phyloP scores from a whole-genome alignment of 2,888 invertebrate species.

The Podotricha telesiphe region DNA sequence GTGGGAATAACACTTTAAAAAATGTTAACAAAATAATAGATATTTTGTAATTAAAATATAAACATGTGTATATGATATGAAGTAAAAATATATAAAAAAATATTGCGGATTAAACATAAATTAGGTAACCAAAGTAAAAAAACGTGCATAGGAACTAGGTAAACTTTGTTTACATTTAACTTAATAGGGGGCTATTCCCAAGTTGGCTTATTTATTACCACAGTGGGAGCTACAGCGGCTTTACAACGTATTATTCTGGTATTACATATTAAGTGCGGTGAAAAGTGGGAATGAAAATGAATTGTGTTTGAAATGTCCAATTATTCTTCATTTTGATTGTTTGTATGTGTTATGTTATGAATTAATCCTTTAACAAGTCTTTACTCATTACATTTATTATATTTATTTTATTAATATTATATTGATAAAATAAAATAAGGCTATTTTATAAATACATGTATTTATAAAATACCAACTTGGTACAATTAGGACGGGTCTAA shows the following conservation, averaged over 20 bases:
- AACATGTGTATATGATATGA: neutral
- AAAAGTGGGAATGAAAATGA: slow-evolving; percentile 30
- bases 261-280: slow-evolving; percentile 33
- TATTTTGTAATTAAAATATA: no score
- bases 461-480: no score
- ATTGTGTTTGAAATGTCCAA: slow-evolving; percentile 15
- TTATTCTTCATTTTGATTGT: slow-evolving; percentile 18
- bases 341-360: neutral
- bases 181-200: slow-evolving; percentile 40
- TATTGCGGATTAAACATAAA: neutral
- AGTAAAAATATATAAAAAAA: neutral
- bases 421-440: no score
- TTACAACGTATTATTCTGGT: slow-evolving; percentile 33
- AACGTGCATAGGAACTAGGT: slow-evolving; percentile 28
- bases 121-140: slow-evolving; percentile 32
- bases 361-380: no score
- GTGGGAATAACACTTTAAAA: no score
- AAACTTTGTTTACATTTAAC: slow-evolving; percentile 41
- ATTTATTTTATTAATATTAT: no score
- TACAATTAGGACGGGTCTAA: no score
- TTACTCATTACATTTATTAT: no score
- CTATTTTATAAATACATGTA: no score
- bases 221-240: slow-evolving; percentile 30
- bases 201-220: slow-evolving; percentile 44
- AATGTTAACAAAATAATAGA: no score